These are phyloP conservation scores for Pterophyllum scalare DNA, from an alignment of 2,113 vertebrate species.

Conservation along the genomic window DNA sequence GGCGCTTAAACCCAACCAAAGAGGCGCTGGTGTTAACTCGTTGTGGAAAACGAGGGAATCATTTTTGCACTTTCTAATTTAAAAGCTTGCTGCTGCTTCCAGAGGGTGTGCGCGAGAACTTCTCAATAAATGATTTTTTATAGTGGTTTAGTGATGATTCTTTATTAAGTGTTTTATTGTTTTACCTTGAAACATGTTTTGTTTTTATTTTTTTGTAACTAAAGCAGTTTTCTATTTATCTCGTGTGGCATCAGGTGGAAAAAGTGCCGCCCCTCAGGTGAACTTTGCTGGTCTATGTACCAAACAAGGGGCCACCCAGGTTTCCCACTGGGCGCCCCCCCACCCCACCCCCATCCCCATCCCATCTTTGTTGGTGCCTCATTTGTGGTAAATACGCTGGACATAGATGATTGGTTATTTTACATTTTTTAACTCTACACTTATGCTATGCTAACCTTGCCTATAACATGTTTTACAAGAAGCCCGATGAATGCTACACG, in stretches of 20 bases:
- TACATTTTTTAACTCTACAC: not conserved
- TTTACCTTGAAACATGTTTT: not conserved
- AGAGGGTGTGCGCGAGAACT: not conserved
- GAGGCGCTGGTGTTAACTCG: not conserved
- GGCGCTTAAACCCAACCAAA: accelerated
- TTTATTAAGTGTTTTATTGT: not conserved
- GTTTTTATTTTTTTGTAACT: not conserved
- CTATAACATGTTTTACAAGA: not conserved
- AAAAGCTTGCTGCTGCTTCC: not conserved
- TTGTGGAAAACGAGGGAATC: not conserved
- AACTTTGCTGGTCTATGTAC: accelerated
- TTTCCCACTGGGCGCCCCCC: not conserved
- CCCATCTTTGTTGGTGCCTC: no score
- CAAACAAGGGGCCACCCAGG: not conserved
- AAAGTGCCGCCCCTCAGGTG: accelerated
- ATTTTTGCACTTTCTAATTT: not conserved
- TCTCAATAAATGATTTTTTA: not conserved
- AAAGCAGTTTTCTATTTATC: not conserved
- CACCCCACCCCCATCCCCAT: no score
- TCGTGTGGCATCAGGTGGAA: not conserved
- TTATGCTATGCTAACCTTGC: accelerated
- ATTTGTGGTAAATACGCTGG: not conserved
- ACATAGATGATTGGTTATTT: not conserved
- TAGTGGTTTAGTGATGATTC: not conserved
- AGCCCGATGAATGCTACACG: not conserved